phyloP scores from a whole-genome alignment of 2,888 invertebrate genomes.

The Drosophila leonis region DNA sequence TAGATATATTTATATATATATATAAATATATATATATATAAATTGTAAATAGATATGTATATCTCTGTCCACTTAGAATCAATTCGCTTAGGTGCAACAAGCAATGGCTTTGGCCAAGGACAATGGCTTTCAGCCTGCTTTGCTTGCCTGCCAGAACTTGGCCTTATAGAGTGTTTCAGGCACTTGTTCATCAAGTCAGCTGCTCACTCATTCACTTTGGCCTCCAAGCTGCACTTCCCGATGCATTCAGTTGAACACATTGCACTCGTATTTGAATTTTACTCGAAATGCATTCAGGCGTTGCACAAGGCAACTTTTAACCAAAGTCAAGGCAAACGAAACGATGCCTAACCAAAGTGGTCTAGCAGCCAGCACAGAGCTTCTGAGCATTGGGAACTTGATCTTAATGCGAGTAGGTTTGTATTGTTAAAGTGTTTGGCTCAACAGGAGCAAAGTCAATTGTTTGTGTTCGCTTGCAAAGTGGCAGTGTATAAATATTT shows the following conservation, averaged over 20 bases:
- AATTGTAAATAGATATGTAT: neutral
- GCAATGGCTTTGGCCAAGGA: conserved; percentile 40
- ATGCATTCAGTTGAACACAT: conserved; percentile 48
- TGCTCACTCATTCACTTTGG: conserved; percentile 42
- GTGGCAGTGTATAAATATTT: neutral
- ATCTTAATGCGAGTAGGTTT: conserved; percentile 2
- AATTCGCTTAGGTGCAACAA: conserved; percentile 3
- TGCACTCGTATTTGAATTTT: conserved; percentile 44
- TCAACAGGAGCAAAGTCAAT: conserved; percentile 2
- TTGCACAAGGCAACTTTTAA: conserved; percentile 41
- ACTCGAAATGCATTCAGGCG: conserved; percentile 50
- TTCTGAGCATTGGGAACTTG: neutral
- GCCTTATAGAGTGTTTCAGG: conserved; percentile 12
- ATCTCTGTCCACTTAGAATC: neutral
- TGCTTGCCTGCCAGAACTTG: conserved; percentile 10
- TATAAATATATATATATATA: neutral
- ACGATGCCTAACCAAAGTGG: conserved; percentile 37
- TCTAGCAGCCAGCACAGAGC: conserved; percentile 21
- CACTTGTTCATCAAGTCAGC: conserved; percentile 42
- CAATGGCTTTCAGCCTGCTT: conserved; percentile 15
- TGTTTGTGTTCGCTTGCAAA: neutral
- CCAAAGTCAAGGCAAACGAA: conserved; percentile 58
- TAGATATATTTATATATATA: neutral
- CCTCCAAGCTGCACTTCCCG: conserved; percentile 28
- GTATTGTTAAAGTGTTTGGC: conserved; percentile 23